Evolutionary conservation across 2,113 vertebrate species (phyloP), one percentile per base, ranked within the genome.

Genomic region (Eudorcas thomsonii): DNA sequence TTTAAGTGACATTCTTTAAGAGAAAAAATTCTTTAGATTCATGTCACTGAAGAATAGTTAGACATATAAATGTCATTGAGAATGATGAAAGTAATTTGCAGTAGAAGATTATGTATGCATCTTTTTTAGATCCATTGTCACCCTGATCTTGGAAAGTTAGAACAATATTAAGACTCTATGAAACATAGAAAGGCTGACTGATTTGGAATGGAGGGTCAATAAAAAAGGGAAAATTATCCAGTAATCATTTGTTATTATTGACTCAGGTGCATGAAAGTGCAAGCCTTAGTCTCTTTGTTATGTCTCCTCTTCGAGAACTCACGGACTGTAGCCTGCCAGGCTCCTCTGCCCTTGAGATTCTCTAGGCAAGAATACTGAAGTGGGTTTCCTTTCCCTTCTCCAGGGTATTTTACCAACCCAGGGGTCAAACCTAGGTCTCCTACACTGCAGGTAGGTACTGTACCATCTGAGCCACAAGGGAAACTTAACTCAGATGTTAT

Each of bases 1-100:
- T 88, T 87, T 92, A 50, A 64, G 83, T 80, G 39, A 83, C 23
- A 30, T 74, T 95, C 90, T 36, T 64, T 43, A 77, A 36, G 12
- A 43, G 1, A 93, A 64, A 28, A 64, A 71, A 60, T 80, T 11
- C 21, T 57, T 87, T 90, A 55, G 33, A 81, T 82, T 78, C 5
- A 52, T 64, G 6, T 78, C 43, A 50, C 17, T 62, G 14, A 67
- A 83, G 25, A 74, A 36, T 64, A 82, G 15, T 48, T 50, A 48
- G 45, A 6, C 8, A 59, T 33, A n/a, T 62, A 86, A 85, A 81
- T 50, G 33, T 54, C n/a, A 59, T 4, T 78, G 30, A 71, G 14
- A 95, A 54, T 86, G 33, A 36, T 82, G 25, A 90, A 74, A 48
- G 2, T 33, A 55, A 39, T 62, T 62, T 91, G 11, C 21, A 57